These are phyloP conservation scores for Zygogramma bicolorata DNA, from an alignment of 2,888 invertebrate genomes.

Conservation along the genomic window DNA sequence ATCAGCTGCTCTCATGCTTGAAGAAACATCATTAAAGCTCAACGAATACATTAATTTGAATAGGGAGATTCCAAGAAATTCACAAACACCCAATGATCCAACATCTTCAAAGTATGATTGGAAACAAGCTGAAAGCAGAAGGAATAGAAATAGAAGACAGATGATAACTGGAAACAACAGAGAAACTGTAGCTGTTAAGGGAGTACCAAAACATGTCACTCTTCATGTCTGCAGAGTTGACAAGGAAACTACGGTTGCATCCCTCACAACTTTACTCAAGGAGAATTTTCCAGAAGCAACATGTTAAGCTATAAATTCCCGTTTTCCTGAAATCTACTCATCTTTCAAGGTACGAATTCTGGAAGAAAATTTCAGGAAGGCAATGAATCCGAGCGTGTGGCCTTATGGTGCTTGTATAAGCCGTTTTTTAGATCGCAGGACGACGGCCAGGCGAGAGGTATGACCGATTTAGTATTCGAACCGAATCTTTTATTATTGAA, in stretches of 20 bases:
- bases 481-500: slow-evolving; percentile 9
- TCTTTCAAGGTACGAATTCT: slow-evolving; percentile 1
- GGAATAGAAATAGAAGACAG: background rate
- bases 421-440: slow-evolving; percentile 1
- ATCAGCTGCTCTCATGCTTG: background rate
- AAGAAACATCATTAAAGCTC: background rate
- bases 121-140: background rate
- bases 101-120: background rate
- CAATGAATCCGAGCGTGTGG: slow-evolving; percentile 6
- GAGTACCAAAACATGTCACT: background rate
- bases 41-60: background rate
- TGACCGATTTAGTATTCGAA: background rate
- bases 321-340: background rate
- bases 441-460: background rate
- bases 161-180: background rate
- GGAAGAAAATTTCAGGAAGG: background rate
- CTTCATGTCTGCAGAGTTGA: background rate
- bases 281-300: background rate
- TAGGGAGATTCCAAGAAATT: too few relatives aligned
- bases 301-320: background rate
- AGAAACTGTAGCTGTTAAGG: background rate
- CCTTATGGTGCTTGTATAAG: background rate
- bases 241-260: background rate
- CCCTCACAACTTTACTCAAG: background rate
- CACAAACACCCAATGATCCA: too few relatives aligned